Evolutionary conservation across 2,113 vertebrate genomes (phyloP), one percentile per base, ranked within the genome.

Genomic region (Macquaria australasica): DNA sequence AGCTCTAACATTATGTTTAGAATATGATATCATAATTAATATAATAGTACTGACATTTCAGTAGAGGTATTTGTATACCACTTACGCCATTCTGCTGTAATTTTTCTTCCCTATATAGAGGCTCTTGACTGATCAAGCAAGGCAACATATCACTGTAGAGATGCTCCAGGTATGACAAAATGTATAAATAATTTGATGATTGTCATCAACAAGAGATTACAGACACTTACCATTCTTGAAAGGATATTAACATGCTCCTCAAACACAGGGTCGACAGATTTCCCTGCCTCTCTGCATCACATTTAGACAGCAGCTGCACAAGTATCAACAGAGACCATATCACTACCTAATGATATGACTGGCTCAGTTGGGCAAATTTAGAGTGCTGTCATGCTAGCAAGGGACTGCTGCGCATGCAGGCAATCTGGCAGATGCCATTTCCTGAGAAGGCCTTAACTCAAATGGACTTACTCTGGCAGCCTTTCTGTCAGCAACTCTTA

Each of bases 231-330:
- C 21, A 55, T 56, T 25, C 37, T 31, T 53, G 37, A 71, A 55
- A 63, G 45, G 48, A 43, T 39, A 50, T 56, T 58, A 25, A 39
- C 8, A 8, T 4, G 60, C 71, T n/a, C 76, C 34, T 45, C 39
- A 51, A 73, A 70, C 82, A 48, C 60, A 12, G 41, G 60, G 45
- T 63, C 68, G 9, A 21, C 58, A 53, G 68, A 48, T 50, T 28
- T 23, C 45, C 21, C 72, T 34, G 45, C 45, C 50, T 73, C 48
- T 63, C 72, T 78, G 53, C 60, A 84, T 87, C 50, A 64, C 12
- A 85, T 72, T 88, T 69, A 79, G 71, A 75, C 69, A 77, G 87
- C 72, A 83, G 68, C 71, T 82, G 83, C 72, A 82, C 23, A 58
- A 70, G 28, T 21, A 86, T 80, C 71, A 82, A 60, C 84, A 83